Base-by-base conservation (phyloP, 1,140 invertebrate species). In the Acromyrmex heyeri region DNA sequence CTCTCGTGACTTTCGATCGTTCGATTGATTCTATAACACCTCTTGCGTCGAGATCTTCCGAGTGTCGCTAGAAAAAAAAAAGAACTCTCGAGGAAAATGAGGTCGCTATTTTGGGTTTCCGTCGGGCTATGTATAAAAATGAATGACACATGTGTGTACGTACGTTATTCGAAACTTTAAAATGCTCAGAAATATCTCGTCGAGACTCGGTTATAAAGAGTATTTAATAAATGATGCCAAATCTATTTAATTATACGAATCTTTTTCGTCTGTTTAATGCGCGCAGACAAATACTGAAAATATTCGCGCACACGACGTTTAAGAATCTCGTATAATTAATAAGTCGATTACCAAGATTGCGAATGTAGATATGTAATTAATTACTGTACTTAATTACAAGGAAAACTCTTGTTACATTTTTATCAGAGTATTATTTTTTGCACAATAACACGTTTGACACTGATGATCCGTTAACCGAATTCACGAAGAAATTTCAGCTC, bases 1-100 rank as follows among this genome's bases (percentile, higher is more conserved):
- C 24, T 62, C 48, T 73, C 67, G 73, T 65, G 77, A 83, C 72
- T 86, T 30, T 82, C 34, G 48, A 86, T 86, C 75, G 62, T 24
- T n/a, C 69, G 79, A 83, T 83, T 24, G 79, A 83, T 83, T 34
- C 44, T 34, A 61, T 34, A 34, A 34, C 18, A 6, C 24, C 7
- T 62, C 67, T 82, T 67, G 67, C 78, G 21, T 34, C 18, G 24
- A 38, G 18, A 61, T 59, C n/a, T 16, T 73, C 61, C 27, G 34
- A 27, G 30, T 55, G 34, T 55, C 48, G 53, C 53, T 48, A 38
- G n/a, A 64, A 55, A 44, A 38, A 38, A 53, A 24, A 24, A 24
- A 24, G 18, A 69, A 10, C 1, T 30, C 48, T 67, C 62, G 55
- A 30, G 38, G n/a, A 83, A 50, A 83, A 61, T 21, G 55, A 83